Conservation (phyloP, 2,888 invertebrate species). For the Pristionchus japonicus region DNA sequence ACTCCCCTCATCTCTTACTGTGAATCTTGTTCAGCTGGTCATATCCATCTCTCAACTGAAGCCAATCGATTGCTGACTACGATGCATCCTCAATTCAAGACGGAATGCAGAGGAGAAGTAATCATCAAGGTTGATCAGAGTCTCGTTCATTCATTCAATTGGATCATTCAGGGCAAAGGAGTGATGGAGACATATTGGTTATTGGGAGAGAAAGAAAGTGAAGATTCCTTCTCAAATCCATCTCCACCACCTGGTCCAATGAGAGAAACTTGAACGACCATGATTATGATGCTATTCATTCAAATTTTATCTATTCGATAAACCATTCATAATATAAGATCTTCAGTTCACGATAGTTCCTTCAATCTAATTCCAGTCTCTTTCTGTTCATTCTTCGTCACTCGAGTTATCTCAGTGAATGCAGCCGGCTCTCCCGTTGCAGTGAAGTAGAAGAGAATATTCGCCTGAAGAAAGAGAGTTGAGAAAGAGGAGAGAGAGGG, state of each 20-base stretch:
- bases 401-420: constrained; percentile 47
- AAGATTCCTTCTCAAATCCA: neutral
- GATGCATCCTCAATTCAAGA: constrained; percentile 53
- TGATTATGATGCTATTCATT: neutral
- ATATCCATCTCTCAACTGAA: constrained; percentile 50
- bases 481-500: no score
- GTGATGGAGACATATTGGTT: constrained; percentile 66
- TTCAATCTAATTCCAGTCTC: constrained; percentile 23
- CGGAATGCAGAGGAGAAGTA: constrained; percentile 68
- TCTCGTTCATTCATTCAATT: neutral
- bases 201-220: constrained; percentile 49
- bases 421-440: constrained; percentile 29
- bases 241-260: neutral
- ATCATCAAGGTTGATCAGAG: constrained; percentile 60
- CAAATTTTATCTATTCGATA: neutral
- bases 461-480: neutral
- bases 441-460: constrained; percentile 39
- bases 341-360: neutral
- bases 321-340: neutral
- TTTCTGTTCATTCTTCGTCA: constrained; percentile 46
- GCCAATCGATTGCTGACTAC: constrained; percentile 45
- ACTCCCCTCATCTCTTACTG: no score
- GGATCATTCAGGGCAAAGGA: constrained; percentile 61
- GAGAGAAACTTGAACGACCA: neutral
- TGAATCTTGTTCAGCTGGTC: constrained; percentile 49